These are phyloP conservation scores for Drosophila robusta DNA, from an alignment of 2,888 invertebrate species.

Conservation along the genomic window DNA sequence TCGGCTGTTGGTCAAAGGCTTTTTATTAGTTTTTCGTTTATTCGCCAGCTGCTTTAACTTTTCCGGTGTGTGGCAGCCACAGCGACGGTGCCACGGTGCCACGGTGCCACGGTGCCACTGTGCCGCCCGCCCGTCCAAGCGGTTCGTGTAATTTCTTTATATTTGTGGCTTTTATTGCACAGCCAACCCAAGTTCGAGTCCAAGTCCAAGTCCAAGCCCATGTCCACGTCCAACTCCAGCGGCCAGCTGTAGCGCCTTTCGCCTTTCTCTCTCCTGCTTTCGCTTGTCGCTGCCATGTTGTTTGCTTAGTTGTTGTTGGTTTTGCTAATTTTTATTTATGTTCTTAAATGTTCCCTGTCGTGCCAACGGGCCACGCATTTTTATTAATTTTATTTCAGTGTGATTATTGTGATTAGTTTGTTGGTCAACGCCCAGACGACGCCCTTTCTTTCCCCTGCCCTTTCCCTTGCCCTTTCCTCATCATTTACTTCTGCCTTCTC, in stretches of 20 bases:
- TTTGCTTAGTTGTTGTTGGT: slow-evolving; percentile 70
- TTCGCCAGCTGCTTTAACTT: slow-evolving; percentile 76
- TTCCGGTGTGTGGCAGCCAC: slow-evolving; percentile 59
- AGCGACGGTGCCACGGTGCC: not conserved
- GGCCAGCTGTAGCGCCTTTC: not conserved
- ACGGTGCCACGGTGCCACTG: slow-evolving; percentile 8
- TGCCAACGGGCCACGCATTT: slow-evolving; percentile 78
- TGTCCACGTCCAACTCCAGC: slow-evolving; percentile 13
- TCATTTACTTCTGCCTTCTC: not conserved
- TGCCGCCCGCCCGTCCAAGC: slow-evolving; percentile 14
- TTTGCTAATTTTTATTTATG: slow-evolving; percentile 82
- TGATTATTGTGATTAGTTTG: slow-evolving; percentile 82
- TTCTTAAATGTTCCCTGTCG: slow-evolving; percentile 75
- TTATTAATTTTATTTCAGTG: slow-evolving; percentile 82
- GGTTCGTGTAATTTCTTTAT: slow-evolving; percentile 77
- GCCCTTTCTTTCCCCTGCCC: not conserved
- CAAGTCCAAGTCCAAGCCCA: slow-evolving; percentile 29
- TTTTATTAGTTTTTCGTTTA: slow-evolving; percentile 81
- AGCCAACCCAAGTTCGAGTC: slow-evolving; percentile 2
- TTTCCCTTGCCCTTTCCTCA: not conserved
- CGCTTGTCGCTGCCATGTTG: slow-evolving; percentile 23
- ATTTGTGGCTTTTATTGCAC: slow-evolving; percentile 79
- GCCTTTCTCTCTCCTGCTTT: not conserved
- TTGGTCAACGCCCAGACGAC: slow-evolving; percentile 47
- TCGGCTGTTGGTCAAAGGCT: slow-evolving; percentile 62